phyloP scores from a whole-genome alignment of 2,888 invertebrate genomes.

The Dryocosmus kuriphilus region DNA sequence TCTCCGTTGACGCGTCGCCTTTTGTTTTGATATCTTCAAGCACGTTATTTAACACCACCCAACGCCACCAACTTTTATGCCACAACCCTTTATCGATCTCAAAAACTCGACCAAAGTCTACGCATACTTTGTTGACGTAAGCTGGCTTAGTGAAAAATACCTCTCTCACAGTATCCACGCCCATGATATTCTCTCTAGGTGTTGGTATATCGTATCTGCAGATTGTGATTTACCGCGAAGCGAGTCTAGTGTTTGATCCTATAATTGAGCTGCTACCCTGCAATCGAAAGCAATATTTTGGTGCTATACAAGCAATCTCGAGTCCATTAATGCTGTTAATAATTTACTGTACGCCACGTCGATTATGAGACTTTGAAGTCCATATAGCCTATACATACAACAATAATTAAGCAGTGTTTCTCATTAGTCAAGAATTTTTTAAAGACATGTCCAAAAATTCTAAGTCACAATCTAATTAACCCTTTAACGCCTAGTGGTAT shows the following conservation, averaged over 20 bases:
- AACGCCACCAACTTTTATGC: conserved; percentile 41
- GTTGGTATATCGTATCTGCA: conserved; percentile 49
- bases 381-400: neutral
- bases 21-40: conserved; percentile 40
- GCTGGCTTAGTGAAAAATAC: conserved; percentile 74
- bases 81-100: conserved; percentile 62
- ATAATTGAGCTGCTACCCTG: conserved; percentile 63
- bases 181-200: conserved; percentile 58
- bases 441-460: neutral
- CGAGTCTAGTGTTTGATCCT: conserved; percentile 67
- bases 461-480: neutral
- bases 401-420: neutral
- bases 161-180: conserved; percentile 67
- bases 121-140: conserved; percentile 70
- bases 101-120: conserved; percentile 48
- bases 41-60: conserved; percentile 58
- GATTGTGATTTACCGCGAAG: conserved; percentile 72
- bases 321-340: conserved; percentile 1
- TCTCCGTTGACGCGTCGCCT: conserved; percentile 32
- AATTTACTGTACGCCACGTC: neutral
- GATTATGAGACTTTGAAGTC: neutral
- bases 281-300: conserved; percentile 51
- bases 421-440: neutral
- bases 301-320: conserved; percentile 38
- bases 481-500: too few relatives aligned